phyloP scores from a whole-genome alignment of 1,140 invertebrate genomes.

The Drosophila nasuta region DNA sequence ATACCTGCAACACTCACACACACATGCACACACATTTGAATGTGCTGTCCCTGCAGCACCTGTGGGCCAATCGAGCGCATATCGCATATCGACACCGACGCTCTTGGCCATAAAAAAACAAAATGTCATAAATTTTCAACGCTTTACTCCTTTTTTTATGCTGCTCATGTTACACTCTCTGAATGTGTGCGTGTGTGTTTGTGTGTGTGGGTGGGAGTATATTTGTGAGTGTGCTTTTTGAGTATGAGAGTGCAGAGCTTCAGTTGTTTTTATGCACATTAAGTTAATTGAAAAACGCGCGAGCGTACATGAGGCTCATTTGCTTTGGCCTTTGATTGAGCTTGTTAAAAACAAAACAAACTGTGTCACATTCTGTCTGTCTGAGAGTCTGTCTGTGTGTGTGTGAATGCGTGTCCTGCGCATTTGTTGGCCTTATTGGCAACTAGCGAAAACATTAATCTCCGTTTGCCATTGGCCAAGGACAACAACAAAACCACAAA shows the following conservation, averaged over 20 bases:
- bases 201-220: conserved; percentile 17
- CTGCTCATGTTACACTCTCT: conserved; percentile 38
- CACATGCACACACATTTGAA: conserved; percentile 3
- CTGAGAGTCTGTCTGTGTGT: not conserved
- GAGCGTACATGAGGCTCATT: conserved; percentile 64
- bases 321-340: conserved; percentile 58
- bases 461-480: conserved; percentile 78
- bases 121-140: conserved; percentile 81
- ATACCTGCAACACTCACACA: conserved; percentile 21
- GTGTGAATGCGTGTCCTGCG: not conserved
- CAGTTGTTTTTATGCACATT: conserved; percentile 72
- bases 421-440: conserved; percentile 41
- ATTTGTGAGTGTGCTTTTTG: not conserved
- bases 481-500: conserved; percentile 53
- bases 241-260: conserved; percentile 12
- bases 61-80: conserved; percentile 75
- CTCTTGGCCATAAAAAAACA: conserved; percentile 56
- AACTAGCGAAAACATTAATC: conserved; percentile 72
- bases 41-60: conserved; percentile 5
- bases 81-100: conserved; percentile 64
- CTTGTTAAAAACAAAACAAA: conserved; percentile 43
- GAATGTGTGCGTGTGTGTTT: conserved; percentile 38
- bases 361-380: conserved; percentile 13
- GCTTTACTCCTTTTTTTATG: conserved; percentile 63
- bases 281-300: conserved; percentile 81